Evolutionary conservation across 2,797 vertebrate species (phyloP).

Genomic region (Micrastur ruficollis): DNA sequence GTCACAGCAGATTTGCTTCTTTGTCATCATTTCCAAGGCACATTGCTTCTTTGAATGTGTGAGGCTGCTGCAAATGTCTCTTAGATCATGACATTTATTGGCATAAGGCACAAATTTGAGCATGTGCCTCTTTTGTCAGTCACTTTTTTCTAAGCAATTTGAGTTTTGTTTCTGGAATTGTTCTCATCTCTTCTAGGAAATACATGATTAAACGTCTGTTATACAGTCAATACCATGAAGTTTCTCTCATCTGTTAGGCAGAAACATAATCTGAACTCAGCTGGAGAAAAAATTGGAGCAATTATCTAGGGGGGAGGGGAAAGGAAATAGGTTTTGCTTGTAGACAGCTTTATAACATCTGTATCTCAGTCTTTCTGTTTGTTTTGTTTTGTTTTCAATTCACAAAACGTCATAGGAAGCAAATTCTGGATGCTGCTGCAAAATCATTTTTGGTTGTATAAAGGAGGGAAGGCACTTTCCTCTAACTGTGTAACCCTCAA

Average conservation of each 20-base stretch:
- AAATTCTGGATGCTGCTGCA: constrained; percentile 18
- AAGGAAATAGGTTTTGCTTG: constrained; percentile 55
- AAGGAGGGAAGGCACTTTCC: not conserved
- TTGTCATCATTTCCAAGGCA: not conserved
- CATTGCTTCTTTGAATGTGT: not conserved
- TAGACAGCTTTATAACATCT: constrained; percentile 60
- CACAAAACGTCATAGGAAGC: constrained; percentile 1
- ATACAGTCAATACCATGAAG: constrained; percentile 11
- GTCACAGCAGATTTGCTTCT: not conserved
- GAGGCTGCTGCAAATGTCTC: not conserved
- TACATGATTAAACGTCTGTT: constrained; percentile 20
- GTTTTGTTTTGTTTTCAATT: constrained; percentile 59
- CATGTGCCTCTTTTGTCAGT: not conserved
- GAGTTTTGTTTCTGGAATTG: not conserved
- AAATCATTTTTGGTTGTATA: constrained; percentile 34
- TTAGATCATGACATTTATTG: not conserved
- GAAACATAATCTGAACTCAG: constrained; percentile 58
- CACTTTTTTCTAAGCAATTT: not conserved
- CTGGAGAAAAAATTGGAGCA: constrained; percentile 59
- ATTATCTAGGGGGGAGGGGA: constrained; percentile 26
- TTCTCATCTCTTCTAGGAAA: constrained; percentile 1
- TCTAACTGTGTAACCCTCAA: not conserved
- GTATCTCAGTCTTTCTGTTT: constrained; percentile 18
- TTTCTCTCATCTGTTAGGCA: constrained; percentile 39
- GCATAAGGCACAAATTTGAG: not conserved